Evolutionary conservation across 2,888 invertebrate genomes (phyloP).

Genomic region (Megaustenia siamemsis): DNA sequence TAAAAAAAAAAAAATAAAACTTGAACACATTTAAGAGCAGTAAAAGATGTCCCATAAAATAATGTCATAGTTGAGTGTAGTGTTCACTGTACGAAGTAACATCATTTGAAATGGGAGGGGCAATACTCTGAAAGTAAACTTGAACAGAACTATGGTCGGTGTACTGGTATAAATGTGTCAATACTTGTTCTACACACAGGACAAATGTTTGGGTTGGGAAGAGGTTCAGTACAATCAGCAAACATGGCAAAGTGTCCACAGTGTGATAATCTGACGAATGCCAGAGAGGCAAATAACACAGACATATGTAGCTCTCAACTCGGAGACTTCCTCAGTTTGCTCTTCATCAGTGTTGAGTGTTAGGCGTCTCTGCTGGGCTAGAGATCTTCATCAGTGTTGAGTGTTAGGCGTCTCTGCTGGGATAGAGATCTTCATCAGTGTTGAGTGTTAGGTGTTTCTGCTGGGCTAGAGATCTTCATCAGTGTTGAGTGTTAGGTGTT

Average conservation of each 20-base stretch:
- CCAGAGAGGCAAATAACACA: constrained; percentile 93
- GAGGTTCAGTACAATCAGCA: constrained; percentile 89
- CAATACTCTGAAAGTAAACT: neutral
- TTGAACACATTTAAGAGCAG: too few species aligned
- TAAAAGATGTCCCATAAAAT: too few species aligned
- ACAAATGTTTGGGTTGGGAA: constrained; percentile 84
- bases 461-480: neutral
- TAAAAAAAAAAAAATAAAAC: too few species aligned
- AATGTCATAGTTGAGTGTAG: too few species aligned
- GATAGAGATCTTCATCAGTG: neutral
- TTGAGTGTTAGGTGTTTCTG: neutral
- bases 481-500: neutral
- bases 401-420: neutral
- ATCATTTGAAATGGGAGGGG: too few species aligned
- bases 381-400: neutral
- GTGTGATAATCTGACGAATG: constrained; percentile 91
- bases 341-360: neutral
- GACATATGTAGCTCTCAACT: constrained; percentile 81
- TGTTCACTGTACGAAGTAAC: too few species aligned
- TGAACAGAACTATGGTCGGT: constrained; percentile 60
- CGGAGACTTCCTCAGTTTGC: constrained; percentile 7
- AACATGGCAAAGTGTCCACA: constrained; percentile 95
- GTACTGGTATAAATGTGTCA: constrained; percentile 84
- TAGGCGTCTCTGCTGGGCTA: constrained; percentile 6
- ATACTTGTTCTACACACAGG: constrained; percentile 90